These are phyloP conservation scores for Apus apus DNA, from an alignment of 2,113 vertebrate species.

Conservation along the genomic window DNA sequence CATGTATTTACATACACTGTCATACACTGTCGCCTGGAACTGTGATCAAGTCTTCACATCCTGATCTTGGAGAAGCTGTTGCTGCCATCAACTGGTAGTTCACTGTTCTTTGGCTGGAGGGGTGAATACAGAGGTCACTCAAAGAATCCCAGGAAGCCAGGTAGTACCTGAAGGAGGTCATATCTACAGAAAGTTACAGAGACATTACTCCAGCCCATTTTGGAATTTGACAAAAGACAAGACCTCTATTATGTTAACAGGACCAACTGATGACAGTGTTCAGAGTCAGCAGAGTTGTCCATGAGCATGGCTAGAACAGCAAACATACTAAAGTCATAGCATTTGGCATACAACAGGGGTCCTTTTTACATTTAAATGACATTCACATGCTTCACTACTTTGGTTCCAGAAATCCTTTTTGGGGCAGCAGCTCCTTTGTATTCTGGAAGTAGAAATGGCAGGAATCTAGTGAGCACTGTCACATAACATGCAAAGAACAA, in stretches of 20 bases:
- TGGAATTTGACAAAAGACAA: neutral
- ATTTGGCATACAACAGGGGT: neutral
- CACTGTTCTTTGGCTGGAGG: neutral
- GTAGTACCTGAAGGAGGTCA: neutral
- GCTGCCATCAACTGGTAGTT: constrained; percentile 57
- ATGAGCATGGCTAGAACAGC: neutral
- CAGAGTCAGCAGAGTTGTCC: neutral
- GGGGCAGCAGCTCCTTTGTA: neutral
- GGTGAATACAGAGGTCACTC: neutral
- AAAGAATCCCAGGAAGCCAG: neutral
- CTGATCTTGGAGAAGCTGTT: constrained; percentile 15
- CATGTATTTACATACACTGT: neutral
- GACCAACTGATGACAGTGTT: neutral
- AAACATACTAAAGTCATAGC: neutral
- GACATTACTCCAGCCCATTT: neutral
- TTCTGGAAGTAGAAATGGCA: neutral
- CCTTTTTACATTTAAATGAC: neutral
- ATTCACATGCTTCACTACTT: neutral
- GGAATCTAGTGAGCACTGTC: neutral
- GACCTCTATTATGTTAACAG: neutral
- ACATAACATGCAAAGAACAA: neutral
- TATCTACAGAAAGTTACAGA: neutral
- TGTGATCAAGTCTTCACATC: neutral
- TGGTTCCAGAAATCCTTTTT: neutral
- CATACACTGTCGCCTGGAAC: fast-evolving